These are phyloP conservation scores for Meghimatium bilineatum DNA, from an alignment of 2,888 invertebrate genomes.

Conservation along the genomic window DNA sequence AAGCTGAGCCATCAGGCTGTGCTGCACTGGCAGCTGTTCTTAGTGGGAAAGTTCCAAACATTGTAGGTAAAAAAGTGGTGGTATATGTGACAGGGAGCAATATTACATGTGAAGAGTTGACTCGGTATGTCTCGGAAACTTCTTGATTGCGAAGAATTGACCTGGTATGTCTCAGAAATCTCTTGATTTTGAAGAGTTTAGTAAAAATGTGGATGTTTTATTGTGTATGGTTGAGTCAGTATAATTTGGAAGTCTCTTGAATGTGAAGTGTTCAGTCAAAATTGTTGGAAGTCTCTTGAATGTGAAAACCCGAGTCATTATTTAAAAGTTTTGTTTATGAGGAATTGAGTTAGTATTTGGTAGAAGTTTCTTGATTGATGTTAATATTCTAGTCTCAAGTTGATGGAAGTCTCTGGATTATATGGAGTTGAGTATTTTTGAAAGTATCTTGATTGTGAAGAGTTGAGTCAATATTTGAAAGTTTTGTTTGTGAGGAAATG, in stretches of 20 bases:
- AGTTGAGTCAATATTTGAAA: background rate
- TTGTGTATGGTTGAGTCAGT: background rate
- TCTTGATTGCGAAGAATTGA: background rate
- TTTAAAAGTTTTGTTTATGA: background rate
- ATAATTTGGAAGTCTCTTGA: background rate
- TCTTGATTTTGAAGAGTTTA: background rate
- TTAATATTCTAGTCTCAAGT: too few species aligned
- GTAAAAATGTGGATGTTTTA: background rate
- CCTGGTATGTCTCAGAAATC: background rate
- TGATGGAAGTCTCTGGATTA: background rate
- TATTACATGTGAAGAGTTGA: constrained; percentile 64
- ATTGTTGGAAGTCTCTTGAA: background rate
- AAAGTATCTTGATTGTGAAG: background rate
- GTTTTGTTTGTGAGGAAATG: background rate
- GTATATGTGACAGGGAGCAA: constrained; percentile 74
- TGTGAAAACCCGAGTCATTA: background rate
- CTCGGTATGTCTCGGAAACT: background rate
- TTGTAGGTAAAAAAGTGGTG: constrained; percentile 69
- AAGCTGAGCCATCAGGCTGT: constrained; percentile 74
- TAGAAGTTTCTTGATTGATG: background rate
- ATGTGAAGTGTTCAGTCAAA: background rate
- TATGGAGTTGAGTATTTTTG: background rate
- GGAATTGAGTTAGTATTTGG: background rate
- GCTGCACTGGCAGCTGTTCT: constrained; percentile 72
- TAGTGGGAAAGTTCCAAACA: constrained; percentile 66